These are phyloP conservation scores for Calephelis virginiensis DNA, from an alignment of 1,140 invertebrate species.

Conservation along the genomic window DNA sequence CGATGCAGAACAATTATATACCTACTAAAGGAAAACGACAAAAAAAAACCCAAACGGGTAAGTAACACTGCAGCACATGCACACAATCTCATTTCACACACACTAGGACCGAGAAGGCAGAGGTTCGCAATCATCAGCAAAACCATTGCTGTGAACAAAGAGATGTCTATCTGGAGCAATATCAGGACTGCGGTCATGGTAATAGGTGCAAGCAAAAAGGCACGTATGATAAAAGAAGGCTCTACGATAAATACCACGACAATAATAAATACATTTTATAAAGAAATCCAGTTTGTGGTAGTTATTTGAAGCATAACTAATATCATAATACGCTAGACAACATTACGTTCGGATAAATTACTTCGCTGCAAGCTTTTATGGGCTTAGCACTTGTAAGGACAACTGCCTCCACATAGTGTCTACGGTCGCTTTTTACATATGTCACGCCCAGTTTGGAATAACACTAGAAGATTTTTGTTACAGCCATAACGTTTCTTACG, in stretches of 20 bases:
- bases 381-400: neutral
- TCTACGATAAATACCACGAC: neutral
- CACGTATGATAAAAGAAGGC: constrained; percentile 3
- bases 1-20: constrained; percentile 1
- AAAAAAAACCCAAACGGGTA: neutral
- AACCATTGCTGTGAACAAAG: constrained; percentile 19
- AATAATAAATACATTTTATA: constrained; percentile 16
- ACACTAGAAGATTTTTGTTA: too few species aligned
- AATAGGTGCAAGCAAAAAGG: constrained; percentile 1
- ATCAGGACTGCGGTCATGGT: neutral
- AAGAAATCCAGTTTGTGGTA: constrained; percentile 4
- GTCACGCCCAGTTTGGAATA: too few species aligned
- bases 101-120: neutral
- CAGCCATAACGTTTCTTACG: too few species aligned
- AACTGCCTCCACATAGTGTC: too few species aligned
- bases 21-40: neutral
- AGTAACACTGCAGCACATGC: neutral
- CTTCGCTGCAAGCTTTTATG: constrained; percentile 1
- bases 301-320: neutral
- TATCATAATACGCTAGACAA: constrained; percentile 3
- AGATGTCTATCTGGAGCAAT: constrained; percentile 16
- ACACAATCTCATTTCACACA: constrained; percentile 2
- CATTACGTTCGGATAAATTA: neutral
- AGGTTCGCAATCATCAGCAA: constrained; percentile 4
- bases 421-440: too few species aligned